Percentiles rank a stretch among this genome's conserved stretches.
These are phyloP conservation scores for Callopanchax toddi DNA, from an alignment of 2,113 vertebrate species.

Conservation along the genomic window DNA sequence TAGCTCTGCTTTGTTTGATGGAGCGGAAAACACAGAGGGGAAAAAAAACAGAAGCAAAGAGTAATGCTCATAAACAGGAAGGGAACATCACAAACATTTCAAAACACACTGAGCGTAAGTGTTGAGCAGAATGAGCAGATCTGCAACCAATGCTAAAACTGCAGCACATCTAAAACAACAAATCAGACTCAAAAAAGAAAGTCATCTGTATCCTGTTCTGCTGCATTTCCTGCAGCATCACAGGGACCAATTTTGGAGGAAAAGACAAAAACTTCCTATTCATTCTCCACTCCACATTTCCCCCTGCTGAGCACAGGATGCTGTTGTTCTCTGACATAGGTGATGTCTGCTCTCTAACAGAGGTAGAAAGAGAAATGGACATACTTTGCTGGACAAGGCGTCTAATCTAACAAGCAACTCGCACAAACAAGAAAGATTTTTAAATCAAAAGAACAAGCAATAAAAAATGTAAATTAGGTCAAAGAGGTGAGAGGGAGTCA, in stretches of 20 bases:
- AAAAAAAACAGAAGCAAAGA: background rate
- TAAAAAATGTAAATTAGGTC: conserved; percentile 65
- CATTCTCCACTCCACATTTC: conserved; percentile 18
- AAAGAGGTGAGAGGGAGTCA: conserved; percentile 51
- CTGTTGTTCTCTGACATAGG: conserved; percentile 16
- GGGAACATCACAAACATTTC: conserved; percentile 1
- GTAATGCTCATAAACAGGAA: conserved; percentile 1
- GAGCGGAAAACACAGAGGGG: background rate
- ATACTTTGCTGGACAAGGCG: conserved; percentile 52
- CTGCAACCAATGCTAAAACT: background rate
- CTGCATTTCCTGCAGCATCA: conserved; percentile 11
- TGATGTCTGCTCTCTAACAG: conserved; percentile 27
- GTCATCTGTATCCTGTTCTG: background rate
- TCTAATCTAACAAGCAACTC: conserved; percentile 62
- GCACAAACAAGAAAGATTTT: conserved; percentile 62
- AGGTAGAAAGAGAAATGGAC: conserved; percentile 33
- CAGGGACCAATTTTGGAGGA: background rate
- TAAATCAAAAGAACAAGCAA: conserved; percentile 60
- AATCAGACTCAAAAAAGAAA: background rate
- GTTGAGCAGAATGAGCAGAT: background rate
- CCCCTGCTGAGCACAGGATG: conserved; percentile 4
- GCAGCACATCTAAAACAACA: conserved; percentile 1
- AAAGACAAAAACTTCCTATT: conserved; percentile 19
- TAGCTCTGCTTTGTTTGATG: conserved; percentile 5
- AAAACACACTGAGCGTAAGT: background rate